These are phyloP conservation scores for Acomys russatus DNA, from an alignment of 2,797 vertebrate genomes.

Conservation along the genomic window DNA sequence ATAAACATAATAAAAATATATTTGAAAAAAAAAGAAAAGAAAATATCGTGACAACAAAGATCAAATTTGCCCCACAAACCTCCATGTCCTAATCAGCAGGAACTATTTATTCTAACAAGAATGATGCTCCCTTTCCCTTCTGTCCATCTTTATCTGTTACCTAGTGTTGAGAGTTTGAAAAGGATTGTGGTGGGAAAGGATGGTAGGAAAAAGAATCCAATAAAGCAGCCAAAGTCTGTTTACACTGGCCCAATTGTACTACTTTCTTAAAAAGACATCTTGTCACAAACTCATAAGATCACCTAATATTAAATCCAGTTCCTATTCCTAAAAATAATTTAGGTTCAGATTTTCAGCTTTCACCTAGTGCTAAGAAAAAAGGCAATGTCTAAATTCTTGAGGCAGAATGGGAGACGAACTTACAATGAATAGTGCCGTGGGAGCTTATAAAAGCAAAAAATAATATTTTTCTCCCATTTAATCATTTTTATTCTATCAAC, in stretches of 20 bases:
- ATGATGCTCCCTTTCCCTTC: too few relatives aligned
- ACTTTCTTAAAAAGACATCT: slow-evolving; percentile 71
- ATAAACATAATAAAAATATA: too few relatives aligned
- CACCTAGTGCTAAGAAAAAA: slow-evolving; percentile 59
- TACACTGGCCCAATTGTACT: slow-evolving; percentile 28
- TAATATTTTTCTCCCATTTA: not conserved
- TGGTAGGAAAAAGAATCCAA: too few relatives aligned
- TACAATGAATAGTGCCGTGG: slow-evolving; percentile 48
- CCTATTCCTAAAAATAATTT: slow-evolving; percentile 77
- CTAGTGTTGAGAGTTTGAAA: too few relatives aligned
- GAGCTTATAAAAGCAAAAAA: slow-evolving; percentile 24
- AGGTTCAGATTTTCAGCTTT: slow-evolving; percentile 70
- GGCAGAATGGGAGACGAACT: not conserved
- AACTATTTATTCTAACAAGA: too few relatives aligned
- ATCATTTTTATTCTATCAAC: slow-evolving; percentile 58
- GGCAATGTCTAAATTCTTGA: slow-evolving; percentile 58
- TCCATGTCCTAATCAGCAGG: too few relatives aligned
- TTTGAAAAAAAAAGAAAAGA: too few relatives aligned
- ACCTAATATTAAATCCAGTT: slow-evolving; percentile 73
- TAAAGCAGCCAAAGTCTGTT: too few relatives aligned
- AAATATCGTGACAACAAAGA: too few relatives aligned
- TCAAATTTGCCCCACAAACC: too few relatives aligned
- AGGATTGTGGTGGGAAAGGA: too few relatives aligned
- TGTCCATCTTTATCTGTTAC: too few relatives aligned
- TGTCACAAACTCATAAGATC: slow-evolving; percentile 61